Base-by-base conservation (phyloP, 2,113 vertebrate species). In the Gracilinanus agilis region DNA sequence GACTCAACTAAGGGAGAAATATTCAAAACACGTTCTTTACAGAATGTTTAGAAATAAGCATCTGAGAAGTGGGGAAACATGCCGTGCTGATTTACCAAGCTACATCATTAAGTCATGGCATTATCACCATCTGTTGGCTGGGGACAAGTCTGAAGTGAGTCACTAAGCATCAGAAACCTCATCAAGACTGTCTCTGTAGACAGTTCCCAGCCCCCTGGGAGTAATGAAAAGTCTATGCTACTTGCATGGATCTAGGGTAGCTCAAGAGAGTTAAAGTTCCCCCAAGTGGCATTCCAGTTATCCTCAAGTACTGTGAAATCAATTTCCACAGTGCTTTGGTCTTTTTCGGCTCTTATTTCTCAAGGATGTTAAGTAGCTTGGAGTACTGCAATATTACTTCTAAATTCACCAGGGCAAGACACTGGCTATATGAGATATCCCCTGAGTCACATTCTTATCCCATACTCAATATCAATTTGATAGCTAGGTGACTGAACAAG, bases 111-210 rank as follows among this genome's bases (percentile, higher is more conserved):
- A 97, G 92, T 34, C 55, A 61, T 44, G 96, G 93, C 92, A 92
- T 94, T 95, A 89, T 89, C 95, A 91, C 95, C 90, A 55, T 95
- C 95, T 96, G 93, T 91, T 92, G 90, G 94, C 94, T 90, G 67
- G 92, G 94, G 94, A 97, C 95, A 10, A 89, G 95, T 56, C 94
- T 94, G n/a, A 92, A 97, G 95, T 95, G 95, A 97, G 95, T 97
- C 95, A 96, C 94, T 91, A 96, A 96, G 96, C 95, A 93, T 95
- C 92, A 44, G 67, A 93, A 96, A 55, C 19, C 94, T 94, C 67
- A 29, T 91, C 90, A 24, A 95, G 49, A 29, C 25, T 44, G 55
- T 34, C 24, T 27, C 90, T 7, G 53, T 0, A 0, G 54, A 53
- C 49, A 55, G 88, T 88, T 54, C 56, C 29, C 55, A 89, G 90